Base-by-base conservation (phyloP, 2,113 vertebrate species). In the Nettapus auritus region DNA sequence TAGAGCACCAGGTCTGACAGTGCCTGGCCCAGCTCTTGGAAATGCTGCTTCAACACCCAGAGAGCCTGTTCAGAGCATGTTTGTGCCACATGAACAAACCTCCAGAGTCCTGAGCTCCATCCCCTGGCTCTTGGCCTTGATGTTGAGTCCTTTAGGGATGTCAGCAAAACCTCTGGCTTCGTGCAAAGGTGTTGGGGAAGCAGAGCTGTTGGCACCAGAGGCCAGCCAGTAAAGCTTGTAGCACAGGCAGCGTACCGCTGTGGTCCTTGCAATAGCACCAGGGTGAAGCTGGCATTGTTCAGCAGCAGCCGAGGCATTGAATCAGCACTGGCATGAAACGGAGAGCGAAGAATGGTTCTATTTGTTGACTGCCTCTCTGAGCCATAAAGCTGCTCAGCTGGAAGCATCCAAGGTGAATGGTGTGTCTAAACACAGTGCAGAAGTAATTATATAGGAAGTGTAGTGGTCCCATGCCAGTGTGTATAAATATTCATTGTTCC, bases 401-500 rank as follows among this genome's bases (percentile, higher is more conserved):
- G 9, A 75, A 88, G 73, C 38, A 70, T 81, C 69, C 11, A 4
- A 18, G 80, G 48, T 81, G 67, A 93, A 81, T 50, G 38, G 70
- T 25, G 13, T 42, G 88, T 77, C 89, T 64, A 74, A 93, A 68
- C 60, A 31, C 33, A 40, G 42, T 2, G 0, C 67, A 50, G 79
- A 55, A 92, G 71, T 90, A 93, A 93, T 34, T 64, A 74, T 36
- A 84, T 26, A 66, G 69, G 70, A 88, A 94, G 83, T 57, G 63
- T 57, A 69, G 60, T 7, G 62, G 69, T 90, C 59, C 82, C 31
- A 19, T 93, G 94, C 69, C 77, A 85, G 53, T 3, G 16, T 82
- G 59, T 62, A 89, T 93, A 89, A 95, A 95, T 94, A 92, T 85
- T 94, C 81, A 68, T 88, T 82, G 88, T 94, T 75, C 82, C 59